Percentiles rank a stretch among this genome's conserved stretches.
phyloP scores from a whole-genome alignment of 1,140 invertebrate species.

The Liolophura sinensis region DNA sequence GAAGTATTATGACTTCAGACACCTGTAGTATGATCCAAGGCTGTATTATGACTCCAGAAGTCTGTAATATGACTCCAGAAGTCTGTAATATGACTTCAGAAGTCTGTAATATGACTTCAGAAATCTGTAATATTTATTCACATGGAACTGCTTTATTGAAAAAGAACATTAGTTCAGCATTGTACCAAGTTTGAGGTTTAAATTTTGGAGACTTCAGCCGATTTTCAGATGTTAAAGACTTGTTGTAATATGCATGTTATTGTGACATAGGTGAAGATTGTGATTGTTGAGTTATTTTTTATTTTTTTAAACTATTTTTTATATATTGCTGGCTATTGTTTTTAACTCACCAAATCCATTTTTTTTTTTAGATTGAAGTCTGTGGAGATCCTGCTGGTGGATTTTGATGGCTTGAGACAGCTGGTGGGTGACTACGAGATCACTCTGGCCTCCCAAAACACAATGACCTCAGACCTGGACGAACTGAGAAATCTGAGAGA shows the following conservation, averaged over 20 bases:
- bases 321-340: background rate
- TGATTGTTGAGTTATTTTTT: too few relatives aligned
- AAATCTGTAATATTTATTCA: background rate
- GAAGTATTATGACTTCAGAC: too few relatives aligned
- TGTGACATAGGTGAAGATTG: too few relatives aligned
- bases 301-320: background rate
- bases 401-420: slow-evolving; percentile 85
- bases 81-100: too few relatives aligned
- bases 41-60: background rate
- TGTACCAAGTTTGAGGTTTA: background rate
- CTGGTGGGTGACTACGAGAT: slow-evolving; percentile 90
- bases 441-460: slow-evolving; percentile 81
- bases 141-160: too few relatives aligned
- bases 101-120: background rate
- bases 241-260: too few relatives aligned
- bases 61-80: too few relatives aligned
- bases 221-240: too few relatives aligned
- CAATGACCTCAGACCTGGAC: slow-evolving; percentile 81
- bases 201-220: too few relatives aligned
- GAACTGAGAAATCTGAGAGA: slow-evolving; percentile 64
- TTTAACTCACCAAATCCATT: slow-evolving; percentile 4
- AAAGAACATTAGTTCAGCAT: slow-evolving; percentile 1
- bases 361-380: slow-evolving; percentile 72
- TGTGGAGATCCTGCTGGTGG: slow-evolving; percentile 84
- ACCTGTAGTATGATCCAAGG: background rate